phyloP scores from a whole-genome alignment of 2,113 vertebrate genomes.

The Hippopotamus amphibius region DNA sequence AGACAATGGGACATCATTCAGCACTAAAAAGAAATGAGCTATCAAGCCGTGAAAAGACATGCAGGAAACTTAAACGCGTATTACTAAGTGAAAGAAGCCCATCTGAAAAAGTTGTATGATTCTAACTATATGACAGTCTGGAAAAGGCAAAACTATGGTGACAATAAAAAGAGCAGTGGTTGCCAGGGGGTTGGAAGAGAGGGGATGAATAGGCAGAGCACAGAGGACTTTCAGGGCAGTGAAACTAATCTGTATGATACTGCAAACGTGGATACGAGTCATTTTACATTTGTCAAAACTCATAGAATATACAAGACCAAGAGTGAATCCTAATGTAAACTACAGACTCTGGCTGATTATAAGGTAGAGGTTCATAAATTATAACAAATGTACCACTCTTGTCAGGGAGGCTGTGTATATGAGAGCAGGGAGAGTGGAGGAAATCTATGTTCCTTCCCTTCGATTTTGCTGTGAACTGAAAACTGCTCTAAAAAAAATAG shows the following conservation, averaged over 20 bases:
- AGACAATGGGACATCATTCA: not conserved
- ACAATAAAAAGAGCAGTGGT: fast-evolving
- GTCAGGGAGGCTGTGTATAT: not conserved
- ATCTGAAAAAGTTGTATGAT: not conserved
- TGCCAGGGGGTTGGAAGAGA: not conserved
- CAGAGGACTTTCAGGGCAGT: not conserved
- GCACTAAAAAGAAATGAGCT: not conserved
- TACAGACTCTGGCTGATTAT: not conserved
- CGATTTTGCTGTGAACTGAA: not conserved
- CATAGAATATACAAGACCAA: not conserved
- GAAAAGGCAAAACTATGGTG: not conserved
- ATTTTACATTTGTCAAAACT: not conserved
- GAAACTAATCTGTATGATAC: fast-evolving
- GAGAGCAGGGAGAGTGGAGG: not conserved
- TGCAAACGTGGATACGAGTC: fast-evolving
- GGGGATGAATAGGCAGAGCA: not conserved
- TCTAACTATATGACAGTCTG: not conserved
- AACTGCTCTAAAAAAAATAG: not conserved
- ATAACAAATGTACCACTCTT: not conserved
- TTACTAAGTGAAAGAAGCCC: not conserved
- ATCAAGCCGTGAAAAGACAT: not conserved
- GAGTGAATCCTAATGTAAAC: not conserved
- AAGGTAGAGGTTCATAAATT: not conserved
- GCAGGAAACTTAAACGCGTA: not conserved
- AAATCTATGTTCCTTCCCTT: not conserved